phyloP scores from a whole-genome alignment of 2,888 invertebrate species.

The Papilio elwesi region DNA sequence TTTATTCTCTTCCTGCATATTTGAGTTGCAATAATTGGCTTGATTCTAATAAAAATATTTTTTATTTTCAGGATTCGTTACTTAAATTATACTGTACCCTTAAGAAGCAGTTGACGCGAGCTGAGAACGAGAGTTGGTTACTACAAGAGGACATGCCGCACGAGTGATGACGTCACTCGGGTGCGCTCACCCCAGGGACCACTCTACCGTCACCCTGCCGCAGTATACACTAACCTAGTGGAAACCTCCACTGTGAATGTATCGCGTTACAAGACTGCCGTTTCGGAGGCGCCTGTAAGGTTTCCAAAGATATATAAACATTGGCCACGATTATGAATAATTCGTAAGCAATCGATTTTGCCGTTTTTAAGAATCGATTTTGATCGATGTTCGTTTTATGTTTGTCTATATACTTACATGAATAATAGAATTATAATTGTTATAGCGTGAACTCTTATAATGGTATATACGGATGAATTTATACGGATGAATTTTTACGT shows the following conservation, averaged over 20 bases:
- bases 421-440: not conserved
- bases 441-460: no score
- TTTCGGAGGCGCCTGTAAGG: conserved; percentile 41
- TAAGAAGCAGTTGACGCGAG: conserved; percentile 86
- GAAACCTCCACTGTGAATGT: not conserved
- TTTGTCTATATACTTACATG: not conserved
- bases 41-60: not conserved
- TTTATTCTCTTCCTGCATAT: no score
- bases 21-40: no score
- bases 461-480: no score
- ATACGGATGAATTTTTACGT: no score
- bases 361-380: no score
- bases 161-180: conserved; percentile 72
- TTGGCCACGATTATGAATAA: conserved; percentile 27
- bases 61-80: conserved; percentile 85
- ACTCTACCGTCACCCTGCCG: conserved; percentile 18
- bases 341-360: not conserved
- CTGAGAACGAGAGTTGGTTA: conserved; percentile 82
- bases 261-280: conserved; percentile 39
- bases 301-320: conserved; percentile 29
- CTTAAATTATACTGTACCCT: conserved; percentile 87
- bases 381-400: not conserved
- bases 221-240: no score
- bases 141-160: conserved; percentile 75
- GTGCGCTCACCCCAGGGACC: conserved; percentile 33